These are phyloP conservation scores for Rhynchotus rufescens DNA, from an alignment of 2,797 vertebrate genomes.

Conservation along the genomic window DNA sequence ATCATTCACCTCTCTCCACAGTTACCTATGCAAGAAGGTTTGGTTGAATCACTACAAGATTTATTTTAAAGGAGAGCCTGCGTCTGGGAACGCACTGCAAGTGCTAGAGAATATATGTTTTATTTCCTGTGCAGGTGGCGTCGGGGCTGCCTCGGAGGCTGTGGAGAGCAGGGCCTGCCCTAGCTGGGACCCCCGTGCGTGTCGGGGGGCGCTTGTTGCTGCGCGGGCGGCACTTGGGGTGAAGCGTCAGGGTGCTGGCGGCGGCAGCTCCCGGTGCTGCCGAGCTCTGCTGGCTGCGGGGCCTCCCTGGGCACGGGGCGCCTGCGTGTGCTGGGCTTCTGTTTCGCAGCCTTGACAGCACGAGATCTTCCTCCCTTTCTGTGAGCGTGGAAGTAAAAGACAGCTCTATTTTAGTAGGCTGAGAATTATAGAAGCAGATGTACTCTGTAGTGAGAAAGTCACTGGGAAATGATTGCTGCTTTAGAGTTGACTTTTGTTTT, in stretches of 20 bases:
- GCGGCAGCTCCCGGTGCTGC: background rate
- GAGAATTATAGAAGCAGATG: background rate
- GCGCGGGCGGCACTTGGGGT: background rate
- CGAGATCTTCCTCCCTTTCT: background rate
- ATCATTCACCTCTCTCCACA: background rate
- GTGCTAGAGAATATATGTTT: background rate
- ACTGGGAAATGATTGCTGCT: background rate
- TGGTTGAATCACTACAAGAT: background rate
- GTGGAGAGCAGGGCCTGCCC: background rate
- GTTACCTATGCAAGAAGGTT: background rate
- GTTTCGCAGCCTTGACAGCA: slow-evolving; percentile 14
- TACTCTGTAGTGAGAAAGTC: background rate
- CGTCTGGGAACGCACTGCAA: background rate
- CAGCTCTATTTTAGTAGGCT: background rate
- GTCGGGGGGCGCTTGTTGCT: background rate
- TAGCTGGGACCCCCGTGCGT: no score
- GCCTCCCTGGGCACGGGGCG: background rate
- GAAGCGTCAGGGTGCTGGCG: background rate
- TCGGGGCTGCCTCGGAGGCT: background rate
- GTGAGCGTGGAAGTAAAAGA: background rate
- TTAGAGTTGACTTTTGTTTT: background rate
- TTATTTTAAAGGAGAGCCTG: background rate
- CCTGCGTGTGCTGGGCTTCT: slow-evolving; percentile 12
- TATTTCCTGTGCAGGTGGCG: background rate
- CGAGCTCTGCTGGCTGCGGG: background rate